A percentile compares a stretch with the other conserved stretches of the same genome.
Evolutionary conservation across 35 echinoderm and acorn worm species (phyloP).

Genomic region (Chiridota heheva): DNA sequence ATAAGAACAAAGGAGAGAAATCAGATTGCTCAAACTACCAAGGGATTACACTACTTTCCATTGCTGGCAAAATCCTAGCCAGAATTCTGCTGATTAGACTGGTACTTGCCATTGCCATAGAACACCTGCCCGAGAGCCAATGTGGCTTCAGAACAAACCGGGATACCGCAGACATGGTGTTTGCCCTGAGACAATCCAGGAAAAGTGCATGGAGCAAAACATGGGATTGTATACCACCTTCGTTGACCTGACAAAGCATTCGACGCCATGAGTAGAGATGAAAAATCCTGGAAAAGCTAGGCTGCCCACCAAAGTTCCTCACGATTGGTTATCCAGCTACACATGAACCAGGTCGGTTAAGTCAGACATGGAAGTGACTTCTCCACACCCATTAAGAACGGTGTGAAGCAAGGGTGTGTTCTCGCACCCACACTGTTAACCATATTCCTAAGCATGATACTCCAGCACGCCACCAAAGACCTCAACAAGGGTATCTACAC

Average conservation of each 20-base stretch:
- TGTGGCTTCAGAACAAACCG: conserved; percentile 3
- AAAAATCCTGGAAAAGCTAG: background rate
- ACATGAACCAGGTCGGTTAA: background rate
- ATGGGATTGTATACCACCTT: too few species aligned
- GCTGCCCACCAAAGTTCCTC: background rate
- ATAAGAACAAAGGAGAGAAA: conserved; percentile 37
- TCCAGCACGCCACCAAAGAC: too few species aligned
- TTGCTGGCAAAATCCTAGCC: conserved; percentile 51
- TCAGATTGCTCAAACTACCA: conserved; percentile 28
- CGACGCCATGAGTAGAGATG: background rate
- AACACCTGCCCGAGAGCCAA: background rate
- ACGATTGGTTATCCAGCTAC: background rate
- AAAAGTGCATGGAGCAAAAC: background rate
- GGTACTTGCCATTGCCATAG: too few species aligned
- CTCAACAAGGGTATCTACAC: too few species aligned
- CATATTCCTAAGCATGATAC: too few species aligned
- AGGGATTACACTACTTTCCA: conserved; percentile 41
- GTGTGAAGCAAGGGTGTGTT: too few species aligned
- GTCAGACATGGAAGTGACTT: too few species aligned
- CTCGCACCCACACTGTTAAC: too few species aligned
- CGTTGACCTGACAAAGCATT: background rate
- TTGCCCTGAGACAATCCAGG: background rate
- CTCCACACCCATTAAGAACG: too few species aligned
- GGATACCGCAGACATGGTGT: background rate
- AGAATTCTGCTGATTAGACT: conserved; percentile 48